A percentile compares a stretch with the other conserved stretches of the same genome.
Evolutionary conservation across 2,888 invertebrate species (phyloP).

Genomic region (Magallana nippona): DNA sequence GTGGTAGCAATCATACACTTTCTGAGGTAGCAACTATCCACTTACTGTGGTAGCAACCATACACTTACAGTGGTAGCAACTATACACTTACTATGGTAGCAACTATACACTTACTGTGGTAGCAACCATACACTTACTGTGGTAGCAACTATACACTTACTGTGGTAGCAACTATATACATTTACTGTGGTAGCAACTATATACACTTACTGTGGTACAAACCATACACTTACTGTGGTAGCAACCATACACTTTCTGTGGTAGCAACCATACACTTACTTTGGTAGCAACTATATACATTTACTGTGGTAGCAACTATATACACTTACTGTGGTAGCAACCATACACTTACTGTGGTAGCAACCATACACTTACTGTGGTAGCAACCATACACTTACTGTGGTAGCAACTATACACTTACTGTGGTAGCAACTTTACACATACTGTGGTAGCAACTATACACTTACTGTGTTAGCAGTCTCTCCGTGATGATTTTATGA

Average conservation of each 20-base stretch:
- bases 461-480: constrained; percentile 77
- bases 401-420: constrained; percentile 72
- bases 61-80: constrained; percentile 76
- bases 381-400: constrained; percentile 73
- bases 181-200: constrained; percentile 78
- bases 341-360: constrained; percentile 75
- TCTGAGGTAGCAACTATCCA: too few species aligned
- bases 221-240: constrained; percentile 74
- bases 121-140: constrained; percentile 73
- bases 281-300: constrained; percentile 74
- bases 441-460: too few species aligned
- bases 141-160: constrained; percentile 74
- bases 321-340: constrained; percentile 76
- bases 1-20: too few species aligned
- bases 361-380: constrained; percentile 73
- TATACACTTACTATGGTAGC: constrained; percentile 75
- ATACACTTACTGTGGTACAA: constrained; percentile 76
- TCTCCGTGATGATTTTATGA: constrained; percentile 71
- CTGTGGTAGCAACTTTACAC: too few species aligned
- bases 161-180: constrained; percentile 73
- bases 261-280: constrained; percentile 73
- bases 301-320: constrained; percentile 77
- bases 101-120: constrained; percentile 73
- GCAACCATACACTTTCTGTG: constrained; percentile 72
- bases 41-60: constrained; percentile 75